Conservation (phyloP, 1,140 invertebrate species). For the Leptinotarsa lineolata region DNA sequence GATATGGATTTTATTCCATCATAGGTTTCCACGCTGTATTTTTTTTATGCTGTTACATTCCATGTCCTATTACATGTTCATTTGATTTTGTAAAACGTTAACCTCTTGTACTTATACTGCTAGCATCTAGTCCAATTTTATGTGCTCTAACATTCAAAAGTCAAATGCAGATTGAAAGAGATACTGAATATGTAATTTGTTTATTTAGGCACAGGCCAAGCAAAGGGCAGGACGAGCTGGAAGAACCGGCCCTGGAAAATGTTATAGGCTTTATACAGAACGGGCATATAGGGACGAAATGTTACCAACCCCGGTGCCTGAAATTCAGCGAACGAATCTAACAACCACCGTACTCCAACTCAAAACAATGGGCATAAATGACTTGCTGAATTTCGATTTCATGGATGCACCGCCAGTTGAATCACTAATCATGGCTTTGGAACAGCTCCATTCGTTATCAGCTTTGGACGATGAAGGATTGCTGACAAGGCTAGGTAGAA, state of each 20-base stretch:
- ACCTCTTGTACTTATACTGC: no score
- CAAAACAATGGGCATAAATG: slow-evolving; percentile 99
- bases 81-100: no score
- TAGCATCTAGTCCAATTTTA: no score
- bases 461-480: slow-evolving; percentile 97
- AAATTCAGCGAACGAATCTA: slow-evolving; percentile 98
- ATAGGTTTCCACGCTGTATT: no score
- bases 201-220: slow-evolving; percentile 86
- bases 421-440: slow-evolving; percentile 95
- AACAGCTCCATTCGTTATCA: slow-evolving; percentile 95
- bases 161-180: no score
- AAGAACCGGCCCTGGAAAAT: slow-evolving; percentile 96
- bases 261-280: slow-evolving; percentile 98
- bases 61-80: no score
- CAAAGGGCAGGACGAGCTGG: slow-evolving; percentile 96
- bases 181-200: background rate
- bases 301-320: slow-evolving; percentile 97
- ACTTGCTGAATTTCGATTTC: slow-evolving; percentile 99
- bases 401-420: slow-evolving; percentile 99
- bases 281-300: slow-evolving; percentile 98
- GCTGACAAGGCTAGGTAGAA: slow-evolving; percentile 87
- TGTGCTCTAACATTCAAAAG: no score
- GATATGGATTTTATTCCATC: no score
- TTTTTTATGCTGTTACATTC: no score
- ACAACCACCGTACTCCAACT: slow-evolving; percentile 93